Percentiles rank a stretch among this genome's conserved stretches.
Evolutionary conservation across 2,113 vertebrate genomes (phyloP).

Genomic region (Triplophysa rosa): DNA sequence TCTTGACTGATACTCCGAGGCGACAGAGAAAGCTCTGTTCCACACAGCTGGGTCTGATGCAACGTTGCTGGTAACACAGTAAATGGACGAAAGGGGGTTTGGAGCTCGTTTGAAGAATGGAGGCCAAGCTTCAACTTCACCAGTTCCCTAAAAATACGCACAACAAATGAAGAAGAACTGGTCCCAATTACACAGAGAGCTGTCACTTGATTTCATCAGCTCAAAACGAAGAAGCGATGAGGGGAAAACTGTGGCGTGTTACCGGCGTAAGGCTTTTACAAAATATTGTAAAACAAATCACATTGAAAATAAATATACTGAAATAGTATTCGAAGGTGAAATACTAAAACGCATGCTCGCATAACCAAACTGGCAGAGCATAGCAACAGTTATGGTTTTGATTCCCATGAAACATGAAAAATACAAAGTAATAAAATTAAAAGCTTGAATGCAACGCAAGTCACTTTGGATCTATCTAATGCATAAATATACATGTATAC

Average conservation of each 20-base stretch:
- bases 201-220: conserved; percentile 49
- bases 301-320: neutral
- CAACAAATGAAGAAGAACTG: neutral
- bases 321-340: no score
- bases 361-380: no score
- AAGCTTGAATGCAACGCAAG: neutral
- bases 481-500: neutral
- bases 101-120: conserved; percentile 27
- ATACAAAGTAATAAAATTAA: neutral
- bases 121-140: conserved; percentile 30
- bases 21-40: conserved; percentile 10
- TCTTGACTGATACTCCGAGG: neutral
- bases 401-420: neutral
- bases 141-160: conserved; percentile 28
- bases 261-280: neutral
- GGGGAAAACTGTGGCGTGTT: neutral
- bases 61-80: conserved; percentile 24
- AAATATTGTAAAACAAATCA: neutral
- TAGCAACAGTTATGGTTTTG: no score
- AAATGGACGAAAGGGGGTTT: conserved; percentile 32
- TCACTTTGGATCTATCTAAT: neutral
- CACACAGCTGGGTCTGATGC: conserved; percentile 42
- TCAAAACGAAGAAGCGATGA: conserved; percentile 19
- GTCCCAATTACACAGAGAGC: conserved; percentile 12
- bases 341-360: no score